A percentile compares a stretch with the other conserved stretches of the same genome.
Evolutionary conservation across 2,113 vertebrate genomes (phyloP).

Genomic region (Orthonyx spaldingii): DNA sequence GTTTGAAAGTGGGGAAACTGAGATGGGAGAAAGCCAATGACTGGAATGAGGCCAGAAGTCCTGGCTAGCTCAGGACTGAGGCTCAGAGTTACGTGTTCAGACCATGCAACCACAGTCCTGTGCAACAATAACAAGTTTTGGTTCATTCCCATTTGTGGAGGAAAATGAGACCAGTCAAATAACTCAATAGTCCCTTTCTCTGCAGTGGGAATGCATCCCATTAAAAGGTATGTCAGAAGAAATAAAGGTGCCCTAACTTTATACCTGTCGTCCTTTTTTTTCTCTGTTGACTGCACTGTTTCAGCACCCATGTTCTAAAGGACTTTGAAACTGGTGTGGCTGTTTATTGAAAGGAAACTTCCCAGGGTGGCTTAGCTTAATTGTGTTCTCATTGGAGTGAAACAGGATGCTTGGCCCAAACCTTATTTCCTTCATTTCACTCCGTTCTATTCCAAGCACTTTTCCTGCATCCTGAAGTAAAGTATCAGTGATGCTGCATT

Average conservation of each 20-base stretch:
- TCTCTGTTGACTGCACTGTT: neutral
- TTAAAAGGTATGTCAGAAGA: neutral
- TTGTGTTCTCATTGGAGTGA: constrained; percentile 46
- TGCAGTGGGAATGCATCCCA: neutral
- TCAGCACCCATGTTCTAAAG: neutral
- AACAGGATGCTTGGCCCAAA: constrained; percentile 76
- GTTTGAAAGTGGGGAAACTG: neutral
- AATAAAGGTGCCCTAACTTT: neutral
- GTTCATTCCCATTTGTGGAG: neutral
- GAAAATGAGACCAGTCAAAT: neutral
- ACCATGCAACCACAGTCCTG: neutral
- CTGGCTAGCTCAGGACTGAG: neutral
- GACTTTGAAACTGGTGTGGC: neutral
- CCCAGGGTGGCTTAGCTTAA: constrained; percentile 1
- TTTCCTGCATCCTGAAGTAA: constrained; percentile 71
- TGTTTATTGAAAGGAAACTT: constrained; percentile 29
- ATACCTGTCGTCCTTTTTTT: neutral
- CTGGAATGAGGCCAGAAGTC: neutral
- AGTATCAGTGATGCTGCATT: constrained; percentile 19
- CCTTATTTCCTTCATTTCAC: constrained; percentile 76
- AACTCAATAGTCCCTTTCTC: neutral
- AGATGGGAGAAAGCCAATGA: neutral
- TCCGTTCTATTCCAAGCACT: constrained; percentile 71
- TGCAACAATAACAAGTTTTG: neutral
- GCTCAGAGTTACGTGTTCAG: neutral